phyloP scores from a whole-genome alignment of 2,113 vertebrate genomes.

The Clupea harengus region DNA sequence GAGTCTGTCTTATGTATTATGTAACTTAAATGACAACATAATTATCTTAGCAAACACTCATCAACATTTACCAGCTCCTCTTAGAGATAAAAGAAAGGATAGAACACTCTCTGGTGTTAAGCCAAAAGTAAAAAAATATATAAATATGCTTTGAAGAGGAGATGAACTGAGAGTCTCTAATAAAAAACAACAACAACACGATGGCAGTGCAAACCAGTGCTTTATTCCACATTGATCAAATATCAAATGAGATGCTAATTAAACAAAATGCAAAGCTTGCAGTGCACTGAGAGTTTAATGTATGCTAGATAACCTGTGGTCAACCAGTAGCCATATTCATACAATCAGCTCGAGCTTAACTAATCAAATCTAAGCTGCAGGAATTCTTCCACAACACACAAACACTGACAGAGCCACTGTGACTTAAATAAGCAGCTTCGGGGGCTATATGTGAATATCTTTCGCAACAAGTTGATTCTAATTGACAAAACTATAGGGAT shows the following conservation, averaged over 20 bases:
- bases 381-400: background rate
- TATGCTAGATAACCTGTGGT: slow-evolving; percentile 8
- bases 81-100: background rate
- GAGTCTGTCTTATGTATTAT: background rate
- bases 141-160: no score
- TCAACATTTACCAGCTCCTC: background rate
- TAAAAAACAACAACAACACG: background rate
- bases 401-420: background rate
- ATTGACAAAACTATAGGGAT: slow-evolving; percentile 35
- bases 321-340: background rate
- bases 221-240: background rate
- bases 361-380: slow-evolving; percentile 15
- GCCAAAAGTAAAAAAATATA: background rate
- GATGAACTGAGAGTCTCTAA: background rate
- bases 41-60: background rate
- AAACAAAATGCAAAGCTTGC: background rate
- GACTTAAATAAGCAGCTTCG: background rate
- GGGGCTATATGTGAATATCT: slow-evolving; percentile 25
- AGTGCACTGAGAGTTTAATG: slow-evolving; percentile 3
- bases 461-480: slow-evolving; percentile 40
- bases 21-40: background rate
- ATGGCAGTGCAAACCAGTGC: background rate
- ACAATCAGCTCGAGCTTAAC: background rate
- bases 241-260: slow-evolving; percentile 5
- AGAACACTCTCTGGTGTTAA: background rate